Evolutionary conservation across 2,797 vertebrate genomes (phyloP), one percentile per base, ranked within the genome.

Genomic region (Podarcis siculus): DNA sequence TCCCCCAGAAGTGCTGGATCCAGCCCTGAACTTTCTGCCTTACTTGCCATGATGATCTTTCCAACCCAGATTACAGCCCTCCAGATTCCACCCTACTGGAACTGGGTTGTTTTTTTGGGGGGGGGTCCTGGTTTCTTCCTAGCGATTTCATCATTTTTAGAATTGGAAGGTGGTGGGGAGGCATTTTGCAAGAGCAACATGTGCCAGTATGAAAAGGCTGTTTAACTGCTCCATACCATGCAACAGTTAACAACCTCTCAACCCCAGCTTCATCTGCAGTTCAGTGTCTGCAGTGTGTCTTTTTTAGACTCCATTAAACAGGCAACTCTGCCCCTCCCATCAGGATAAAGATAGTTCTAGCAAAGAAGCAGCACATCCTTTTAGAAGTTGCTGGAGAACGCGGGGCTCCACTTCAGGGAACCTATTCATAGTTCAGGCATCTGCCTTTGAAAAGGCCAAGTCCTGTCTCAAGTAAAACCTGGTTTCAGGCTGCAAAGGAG

Each of bases 401-500:
- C 17, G 79, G 91, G 90, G 91, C 10, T 45, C 73, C 42, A 13
- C 27, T 37, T 3, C 89, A 90, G 17, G 58, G 6, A 64, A 3
- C 73, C 89, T 92, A 86, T 88, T 93, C 75, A 86, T 82, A 93
- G 89, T 58, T 76, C 37, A 79, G 71, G 82, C 86, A 91, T 88
- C 86, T 91, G 83, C 83, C 87, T 89, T 0, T 76, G 82, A 79
- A 86, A 71, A 35, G 85, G 49, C 66, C 71, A 75, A n/a, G 2
- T 8, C 0, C 25, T 9, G 0, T 12, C 85, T 66, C 78, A 91
- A 49, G 6, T 49, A 69, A 0, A 73, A 15, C 35, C 83, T 83
- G 21, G 25, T 9, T 55, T 64, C 49, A 35, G 64, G 2, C 8
- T 85, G 83, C 77, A 25, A 79, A 83, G 27, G 0, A 79, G 23